Evolutionary conservation across 1,140 invertebrate genomes (phyloP).

Genomic region (Solen grandis): DNA sequence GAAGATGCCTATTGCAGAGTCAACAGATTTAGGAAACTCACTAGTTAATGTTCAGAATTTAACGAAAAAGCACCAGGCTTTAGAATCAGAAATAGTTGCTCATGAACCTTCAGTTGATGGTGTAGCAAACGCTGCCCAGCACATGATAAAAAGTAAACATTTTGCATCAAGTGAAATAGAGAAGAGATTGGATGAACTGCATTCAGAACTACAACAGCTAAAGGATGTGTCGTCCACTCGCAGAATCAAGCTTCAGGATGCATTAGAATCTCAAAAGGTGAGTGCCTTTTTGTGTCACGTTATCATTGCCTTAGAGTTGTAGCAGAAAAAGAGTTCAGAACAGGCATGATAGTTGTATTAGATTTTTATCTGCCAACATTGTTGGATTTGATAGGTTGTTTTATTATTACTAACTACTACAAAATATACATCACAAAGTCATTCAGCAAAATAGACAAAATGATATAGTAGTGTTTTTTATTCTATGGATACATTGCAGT

Average conservation of each 20-base stretch:
- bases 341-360: too few species aligned
- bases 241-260: constrained; percentile 97
- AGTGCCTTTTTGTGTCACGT: neutral
- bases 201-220: constrained; percentile 92
- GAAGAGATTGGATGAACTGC: constrained; percentile 88
- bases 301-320: too few species aligned
- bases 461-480: too few species aligned
- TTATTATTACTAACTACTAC: too few species aligned
- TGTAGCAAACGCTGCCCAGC: constrained; percentile 92
- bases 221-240: constrained; percentile 86
- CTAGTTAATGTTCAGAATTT: constrained; percentile 98
- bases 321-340: too few species aligned
- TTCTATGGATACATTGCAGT: too few species aligned
- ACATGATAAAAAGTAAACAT: constrained; percentile 95
- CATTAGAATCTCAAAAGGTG: constrained; percentile 92
- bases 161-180: constrained; percentile 96
- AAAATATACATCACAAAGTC: too few species aligned
- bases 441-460: too few species aligned
- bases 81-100: constrained; percentile 92
- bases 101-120: constrained; percentile 95
- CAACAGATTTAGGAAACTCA: constrained; percentile 95
- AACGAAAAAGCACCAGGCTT: constrained; percentile 95
- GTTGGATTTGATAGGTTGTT: too few species aligned
- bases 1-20: constrained; percentile 97
- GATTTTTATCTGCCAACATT: too few species aligned